Evolutionary conservation across 1,140 invertebrate species (phyloP).

Genomic region (Drosophila littoralis): DNA sequence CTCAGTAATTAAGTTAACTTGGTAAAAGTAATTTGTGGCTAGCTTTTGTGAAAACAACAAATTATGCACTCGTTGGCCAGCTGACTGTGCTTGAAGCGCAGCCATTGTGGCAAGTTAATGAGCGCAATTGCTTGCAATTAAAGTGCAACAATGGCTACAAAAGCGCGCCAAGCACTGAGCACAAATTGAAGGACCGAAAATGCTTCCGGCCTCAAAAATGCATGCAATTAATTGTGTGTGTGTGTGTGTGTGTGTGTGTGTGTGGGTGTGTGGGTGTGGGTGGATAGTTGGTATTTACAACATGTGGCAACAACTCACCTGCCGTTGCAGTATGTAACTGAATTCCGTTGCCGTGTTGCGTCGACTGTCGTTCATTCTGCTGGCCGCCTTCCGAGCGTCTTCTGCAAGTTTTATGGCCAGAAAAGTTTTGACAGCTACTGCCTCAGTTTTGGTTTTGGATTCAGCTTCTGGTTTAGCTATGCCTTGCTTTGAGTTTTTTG

Average conservation of each 20-base stretch:
- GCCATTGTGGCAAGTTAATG: slow-evolving; percentile 58
- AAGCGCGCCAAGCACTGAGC: slow-evolving; percentile 5
- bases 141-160: slow-evolving; percentile 53
- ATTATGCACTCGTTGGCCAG: slow-evolving; percentile 17
- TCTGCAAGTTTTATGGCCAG: slow-evolving; percentile 30
- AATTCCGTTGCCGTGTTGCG: slow-evolving; percentile 83
- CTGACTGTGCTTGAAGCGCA: slow-evolving; percentile 17
- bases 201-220: slow-evolving; percentile 22
- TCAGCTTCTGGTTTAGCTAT: slow-evolving; percentile 30
- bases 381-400: slow-evolving; percentile 28
- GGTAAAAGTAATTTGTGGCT: background rate
- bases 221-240: slow-evolving; percentile 40
- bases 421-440: slow-evolving; percentile 61
- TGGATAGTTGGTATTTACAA: slow-evolving; percentile 1
- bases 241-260: background rate
- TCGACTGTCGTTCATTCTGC: slow-evolving; percentile 81
- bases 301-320: slow-evolving; percentile 62
- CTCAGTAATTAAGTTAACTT: background rate
- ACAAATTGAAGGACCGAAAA: slow-evolving; percentile 10
- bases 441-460: slow-evolving; percentile 34
- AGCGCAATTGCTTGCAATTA: slow-evolving; percentile 68
- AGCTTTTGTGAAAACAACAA: slow-evolving; percentile 5
- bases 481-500: slow-evolving; percentile 37
- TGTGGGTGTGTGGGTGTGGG: background rate
- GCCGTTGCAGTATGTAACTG: slow-evolving; percentile 82